These are phyloP conservation scores for Bagarius yarrelli DNA, from an alignment of 2,113 vertebrate genomes.

Conservation along the genomic window DNA sequence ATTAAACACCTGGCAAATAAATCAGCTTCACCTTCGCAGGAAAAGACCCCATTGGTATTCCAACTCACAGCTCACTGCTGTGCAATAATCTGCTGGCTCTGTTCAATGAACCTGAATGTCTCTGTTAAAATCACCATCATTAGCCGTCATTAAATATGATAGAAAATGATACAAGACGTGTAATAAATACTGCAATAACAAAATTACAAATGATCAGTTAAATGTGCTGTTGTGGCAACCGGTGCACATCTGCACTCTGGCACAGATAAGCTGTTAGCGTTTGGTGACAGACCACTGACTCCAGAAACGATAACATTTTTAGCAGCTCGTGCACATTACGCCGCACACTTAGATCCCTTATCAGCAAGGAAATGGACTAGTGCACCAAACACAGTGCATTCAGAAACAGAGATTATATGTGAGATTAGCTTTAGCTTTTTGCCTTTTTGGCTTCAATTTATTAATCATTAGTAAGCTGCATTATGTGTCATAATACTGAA, in stretches of 20 bases:
- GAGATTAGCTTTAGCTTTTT: not conserved
- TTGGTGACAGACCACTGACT: slow-evolving; percentile 20
- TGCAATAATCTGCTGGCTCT: slow-evolving; percentile 9
- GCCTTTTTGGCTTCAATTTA: not conserved
- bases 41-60: slow-evolving; percentile 18
- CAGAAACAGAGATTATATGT: not conserved
- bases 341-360: slow-evolving; percentile 7
- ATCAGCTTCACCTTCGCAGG: slow-evolving; percentile 19
- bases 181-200: slow-evolving; percentile 22
- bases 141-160: slow-evolving; percentile 11
- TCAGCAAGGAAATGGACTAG: not conserved
- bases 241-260: slow-evolving; percentile 15
- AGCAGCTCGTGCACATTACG: slow-evolving; percentile 20
- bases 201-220: slow-evolving; percentile 27
- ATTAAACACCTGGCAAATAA: not conserved
- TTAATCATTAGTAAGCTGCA: not conserved
- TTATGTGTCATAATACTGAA: not conserved
- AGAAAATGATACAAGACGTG: slow-evolving; percentile 1
- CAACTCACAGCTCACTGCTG: slow-evolving; percentile 18
- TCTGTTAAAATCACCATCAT: slow-evolving; percentile 32
- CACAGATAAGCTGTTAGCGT: slow-evolving; percentile 10
- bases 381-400: not conserved
- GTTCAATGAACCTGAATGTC: slow-evolving; percentile 23
- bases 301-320: slow-evolving; percentile 23
- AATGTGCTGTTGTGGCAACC: slow-evolving; percentile 25